phyloP scores from a whole-genome alignment of 2,113 vertebrate species.

The Phalacrocorax aristotelis region DNA sequence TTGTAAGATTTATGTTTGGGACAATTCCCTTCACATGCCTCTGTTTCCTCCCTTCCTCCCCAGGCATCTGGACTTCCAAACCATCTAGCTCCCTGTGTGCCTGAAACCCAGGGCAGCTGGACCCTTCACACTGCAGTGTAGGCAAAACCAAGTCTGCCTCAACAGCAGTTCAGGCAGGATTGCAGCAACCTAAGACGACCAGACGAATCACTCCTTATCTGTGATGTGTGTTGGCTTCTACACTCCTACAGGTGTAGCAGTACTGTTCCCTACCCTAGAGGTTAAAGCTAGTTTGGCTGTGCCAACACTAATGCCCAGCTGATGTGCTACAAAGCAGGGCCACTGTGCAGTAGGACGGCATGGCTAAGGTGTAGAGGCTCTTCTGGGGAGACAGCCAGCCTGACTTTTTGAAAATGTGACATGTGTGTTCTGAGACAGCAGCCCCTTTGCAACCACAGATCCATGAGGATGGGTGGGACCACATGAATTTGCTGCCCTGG shows the following conservation, averaged over 20 bases:
- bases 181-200: background rate
- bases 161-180: background rate
- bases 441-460: background rate
- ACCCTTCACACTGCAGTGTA: fast-evolving
- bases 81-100: background rate
- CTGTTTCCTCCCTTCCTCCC: background rate
- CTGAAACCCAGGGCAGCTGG: background rate
- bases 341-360: fast-evolving
- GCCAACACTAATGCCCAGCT: background rate
- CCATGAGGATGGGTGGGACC: background rate
- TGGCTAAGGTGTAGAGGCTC: background rate
- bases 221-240: background rate
- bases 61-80: background rate
- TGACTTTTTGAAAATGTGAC: background rate
- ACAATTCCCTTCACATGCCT: background rate
- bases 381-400: background rate
- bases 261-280: background rate
- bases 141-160: background rate
- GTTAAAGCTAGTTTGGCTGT: background rate
- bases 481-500: background rate
- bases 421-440: background rate
- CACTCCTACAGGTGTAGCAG: background rate
- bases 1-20: background rate
- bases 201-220: background rate
- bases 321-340: background rate